Evolutionary conservation across 2,888 invertebrate genomes (phyloP), one percentile per base, ranked within the genome.

Genomic region (Chelonus formosanus): DNA sequence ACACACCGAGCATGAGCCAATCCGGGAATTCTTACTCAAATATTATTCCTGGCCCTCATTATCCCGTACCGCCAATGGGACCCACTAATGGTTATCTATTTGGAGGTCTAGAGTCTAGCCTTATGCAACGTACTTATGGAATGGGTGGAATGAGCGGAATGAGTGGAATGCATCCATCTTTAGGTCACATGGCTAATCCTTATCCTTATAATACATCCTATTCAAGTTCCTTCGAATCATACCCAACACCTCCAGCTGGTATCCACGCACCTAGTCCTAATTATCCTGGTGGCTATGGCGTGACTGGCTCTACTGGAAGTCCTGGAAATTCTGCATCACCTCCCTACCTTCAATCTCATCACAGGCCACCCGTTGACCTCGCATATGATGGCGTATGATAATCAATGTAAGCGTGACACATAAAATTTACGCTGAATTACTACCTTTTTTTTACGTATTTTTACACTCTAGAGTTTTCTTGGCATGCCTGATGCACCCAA

Each of bases 211-310:
- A 81, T 69, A 76, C 79, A 60, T 76, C 81, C 50, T 83, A 84
- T 64, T 75, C 83, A 68, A 82, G 82, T 77, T 82, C 83, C 63
- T 83, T 83, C 73, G 84, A 84, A 68, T 77, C 84, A 63, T 85
- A 85, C 81, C 82, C 86, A 20, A 82, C 86, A 48, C 83, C 88
- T 52, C 88, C 89, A 53, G 87, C 88, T 67, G 78, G 80, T 34
- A 85, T 90, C 72, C 90, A 90, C 80, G 87, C 91, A 80, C 90
- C 91, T 57, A 89, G 89, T 79, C 89, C 91, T 45, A 90, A 90
- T 79, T 91, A 91, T 82, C 89, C 90, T 40, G 78, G 81, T 56
- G 82, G 82, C 72, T 72, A 78, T 53, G 75, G 77, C 35, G 74
- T 76, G 54, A 76, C 76, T 57, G 70, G 74, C 68, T 67, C 78